phyloP scores from a whole-genome alignment of 2,113 vertebrate genomes.

The Chloropsis cyanopogon region DNA sequence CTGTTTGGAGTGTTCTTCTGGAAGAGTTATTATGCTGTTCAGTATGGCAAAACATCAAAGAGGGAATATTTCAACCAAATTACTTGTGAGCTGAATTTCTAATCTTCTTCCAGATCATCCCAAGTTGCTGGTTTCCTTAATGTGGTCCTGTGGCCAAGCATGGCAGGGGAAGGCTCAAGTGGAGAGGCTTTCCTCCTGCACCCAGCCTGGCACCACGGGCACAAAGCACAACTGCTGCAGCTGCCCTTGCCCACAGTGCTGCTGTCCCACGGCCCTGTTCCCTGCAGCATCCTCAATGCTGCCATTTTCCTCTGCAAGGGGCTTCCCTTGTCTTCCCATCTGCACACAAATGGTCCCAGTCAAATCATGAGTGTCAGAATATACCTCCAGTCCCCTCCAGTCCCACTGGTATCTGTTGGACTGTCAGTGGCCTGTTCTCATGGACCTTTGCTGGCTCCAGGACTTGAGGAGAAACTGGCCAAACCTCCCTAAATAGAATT shows the following conservation, averaged over 20 bases:
- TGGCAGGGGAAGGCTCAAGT: neutral
- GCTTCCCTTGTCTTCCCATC: neutral
- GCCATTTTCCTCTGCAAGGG: neutral
- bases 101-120: conserved; percentile 64
- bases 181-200: neutral
- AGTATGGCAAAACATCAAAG: conserved; percentile 53
- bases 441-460: neutral
- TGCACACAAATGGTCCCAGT: neutral
- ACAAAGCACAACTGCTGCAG: neutral
- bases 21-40: conserved; percentile 19
- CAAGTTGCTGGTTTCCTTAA: conserved; percentile 26
- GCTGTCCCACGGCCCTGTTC: rapidly evolving
- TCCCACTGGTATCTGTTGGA: rapidly evolving
- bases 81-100: conserved; percentile 30
- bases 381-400: neutral
- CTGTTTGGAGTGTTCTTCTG: conserved; percentile 24
- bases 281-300: neutral
- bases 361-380: neutral
- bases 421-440: neutral
- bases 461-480: neutral
- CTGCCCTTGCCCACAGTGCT: neutral
- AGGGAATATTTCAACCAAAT: conserved; percentile 27
- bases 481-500: neutral
- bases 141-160: conserved; percentile 29
- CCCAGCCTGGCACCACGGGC: neutral